Percentiles rank a stretch among this genome's conserved stretches.
Conservation (phyloP, 2,888 invertebrate genomes). For the Plebejus melissa region DNA sequence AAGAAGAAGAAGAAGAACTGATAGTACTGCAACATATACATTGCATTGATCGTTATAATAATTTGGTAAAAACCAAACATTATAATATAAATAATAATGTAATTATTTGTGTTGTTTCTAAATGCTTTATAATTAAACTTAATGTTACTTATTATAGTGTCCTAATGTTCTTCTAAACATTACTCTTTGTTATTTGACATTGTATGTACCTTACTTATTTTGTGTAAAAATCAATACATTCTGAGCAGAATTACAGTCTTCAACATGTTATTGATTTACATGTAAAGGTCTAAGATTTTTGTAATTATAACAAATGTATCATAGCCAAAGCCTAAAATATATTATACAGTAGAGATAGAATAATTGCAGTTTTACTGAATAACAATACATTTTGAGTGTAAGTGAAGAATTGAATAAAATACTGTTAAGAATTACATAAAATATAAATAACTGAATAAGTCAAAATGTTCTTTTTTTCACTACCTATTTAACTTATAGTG, state of each 20-base stretch:
- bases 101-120: not conserved
- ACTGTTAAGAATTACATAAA: not conserved
- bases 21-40: not conserved
- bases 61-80: not conserved
- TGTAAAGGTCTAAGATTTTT: not conserved
- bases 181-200: not conserved
- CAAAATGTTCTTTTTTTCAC: not conserved
- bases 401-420: not conserved
- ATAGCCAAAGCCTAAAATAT: no score
- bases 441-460: not conserved
- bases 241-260: not conserved
- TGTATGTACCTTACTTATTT: not conserved
- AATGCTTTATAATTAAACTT: not conserved
- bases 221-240: not conserved
- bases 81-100: not conserved
- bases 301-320: not conserved
- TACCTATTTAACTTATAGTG: not conserved
- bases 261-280: not conserved
- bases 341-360: no score
- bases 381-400: not conserved
- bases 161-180: not conserved
- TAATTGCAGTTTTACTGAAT: not conserved
- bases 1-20: no score
- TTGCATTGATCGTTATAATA: not conserved
- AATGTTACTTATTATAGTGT: not conserved